These are phyloP conservation scores for Tenthredo notha DNA, from an alignment of 2,888 invertebrate genomes.

Conservation along the genomic window DNA sequence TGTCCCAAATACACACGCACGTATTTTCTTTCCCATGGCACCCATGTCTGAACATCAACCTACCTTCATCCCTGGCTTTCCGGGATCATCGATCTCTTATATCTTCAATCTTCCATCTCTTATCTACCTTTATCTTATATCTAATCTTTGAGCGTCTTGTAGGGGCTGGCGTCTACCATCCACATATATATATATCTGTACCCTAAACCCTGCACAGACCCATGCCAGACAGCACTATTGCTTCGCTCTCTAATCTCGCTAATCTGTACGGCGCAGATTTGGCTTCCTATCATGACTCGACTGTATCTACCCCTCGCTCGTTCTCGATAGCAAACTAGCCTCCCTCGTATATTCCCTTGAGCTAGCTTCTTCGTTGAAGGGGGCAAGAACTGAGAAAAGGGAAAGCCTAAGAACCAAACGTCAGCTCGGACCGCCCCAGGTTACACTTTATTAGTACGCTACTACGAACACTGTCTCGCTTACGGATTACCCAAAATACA, in stretches of 20 bases:
- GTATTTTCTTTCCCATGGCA: not conserved
- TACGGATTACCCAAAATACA: conserved; percentile 34
- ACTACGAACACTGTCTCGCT: conserved; percentile 8
- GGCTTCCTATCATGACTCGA: conserved; percentile 61
- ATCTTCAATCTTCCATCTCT: not conserved
- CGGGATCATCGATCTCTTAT: conserved; percentile 5
- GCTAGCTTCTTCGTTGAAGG: conserved; percentile 4
- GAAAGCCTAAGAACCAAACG: conserved; percentile 24
- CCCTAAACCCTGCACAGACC: conserved; percentile 29
- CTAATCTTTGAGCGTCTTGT: not conserved
- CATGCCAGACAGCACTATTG: conserved; percentile 61
- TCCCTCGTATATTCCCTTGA: conserved; percentile 1
- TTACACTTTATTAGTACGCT: conserved; percentile 22
- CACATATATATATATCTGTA: not conserved
- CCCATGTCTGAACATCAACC: not conserved
- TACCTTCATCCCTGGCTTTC: not conserved
- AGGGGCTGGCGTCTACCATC: not conserved
- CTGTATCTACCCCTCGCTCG: conserved; percentile 63
- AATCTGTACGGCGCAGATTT: conserved; percentile 68
- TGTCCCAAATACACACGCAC: not conserved
- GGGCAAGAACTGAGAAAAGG: not conserved
- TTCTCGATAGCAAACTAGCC: conserved; percentile 26
- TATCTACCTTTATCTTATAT: conserved; percentile 29
- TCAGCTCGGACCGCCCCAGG: conserved; percentile 28
- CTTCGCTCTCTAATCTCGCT: conserved; percentile 68